phyloP scores from a whole-genome alignment of 2,113 vertebrate species.

The Poecilia latipinna region DNA sequence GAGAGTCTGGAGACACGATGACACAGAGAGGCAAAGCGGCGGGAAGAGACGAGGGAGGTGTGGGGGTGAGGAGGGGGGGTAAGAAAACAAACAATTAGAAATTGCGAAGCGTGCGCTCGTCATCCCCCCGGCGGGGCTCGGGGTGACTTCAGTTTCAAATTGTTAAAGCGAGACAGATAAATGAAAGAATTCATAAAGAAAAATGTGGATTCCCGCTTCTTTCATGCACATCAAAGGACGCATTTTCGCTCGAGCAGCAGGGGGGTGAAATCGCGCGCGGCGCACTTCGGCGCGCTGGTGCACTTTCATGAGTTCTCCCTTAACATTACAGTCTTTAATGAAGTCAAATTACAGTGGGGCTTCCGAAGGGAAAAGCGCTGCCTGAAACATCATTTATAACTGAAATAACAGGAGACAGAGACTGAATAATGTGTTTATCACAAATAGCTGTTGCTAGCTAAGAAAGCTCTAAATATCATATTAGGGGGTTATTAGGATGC shows the following conservation, averaged over 20 bases:
- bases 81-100: constrained; percentile 56
- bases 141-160: constrained; percentile 55
- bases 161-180: constrained; percentile 58
- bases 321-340: constrained; percentile 61
- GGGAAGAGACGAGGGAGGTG: not conserved
- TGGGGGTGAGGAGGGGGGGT: too few relatives aligned
- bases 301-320: constrained; percentile 52
- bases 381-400: constrained; percentile 51
- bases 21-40: not conserved
- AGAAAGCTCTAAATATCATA: constrained; percentile 30
- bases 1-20: constrained; percentile 1
- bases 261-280: constrained; percentile 49
- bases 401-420: constrained; percentile 41
- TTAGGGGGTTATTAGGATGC: constrained; percentile 19
- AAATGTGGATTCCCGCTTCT: constrained; percentile 51
- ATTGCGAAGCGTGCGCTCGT: constrained; percentile 35
- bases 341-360: constrained; percentile 58
- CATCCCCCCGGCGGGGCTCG: constrained; percentile 29
- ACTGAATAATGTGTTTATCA: constrained; percentile 48
- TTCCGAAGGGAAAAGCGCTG: constrained; percentile 42
- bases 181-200: constrained; percentile 60
- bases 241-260: constrained; percentile 54
- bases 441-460: constrained; percentile 24
- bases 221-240: constrained; percentile 67
- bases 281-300: constrained; percentile 30